A percentile compares a stretch with the other conserved stretches of the same genome.
phyloP scores from a whole-genome alignment of 1,140 invertebrate species.

The Venturia canescens region DNA sequence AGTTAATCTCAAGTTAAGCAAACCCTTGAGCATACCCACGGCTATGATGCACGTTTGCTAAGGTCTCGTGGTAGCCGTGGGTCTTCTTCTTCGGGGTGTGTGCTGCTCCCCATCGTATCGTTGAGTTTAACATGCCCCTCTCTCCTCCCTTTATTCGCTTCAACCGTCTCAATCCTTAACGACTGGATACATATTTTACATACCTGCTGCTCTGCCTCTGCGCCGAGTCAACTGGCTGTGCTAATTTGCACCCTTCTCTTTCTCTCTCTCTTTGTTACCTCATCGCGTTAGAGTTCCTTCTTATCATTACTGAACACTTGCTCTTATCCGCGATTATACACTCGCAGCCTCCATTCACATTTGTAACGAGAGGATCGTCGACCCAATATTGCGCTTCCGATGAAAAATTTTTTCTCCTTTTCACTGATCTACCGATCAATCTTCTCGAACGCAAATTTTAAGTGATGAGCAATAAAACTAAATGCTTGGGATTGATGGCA shows the following conservation, averaged over 20 bases:
- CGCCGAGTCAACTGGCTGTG: conserved; percentile 25
- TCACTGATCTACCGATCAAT: too few species aligned
- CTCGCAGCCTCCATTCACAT: background rate
- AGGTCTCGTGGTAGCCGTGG: conserved; percentile 43
- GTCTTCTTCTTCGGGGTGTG: conserved; percentile 37
- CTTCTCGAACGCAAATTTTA: too few species aligned
- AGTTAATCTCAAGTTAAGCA: conserved; percentile 74
- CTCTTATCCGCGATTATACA: conserved; percentile 3
- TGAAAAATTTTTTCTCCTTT: too few species aligned
- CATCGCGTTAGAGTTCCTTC: conserved; percentile 1
- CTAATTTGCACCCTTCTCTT: conserved; percentile 19
- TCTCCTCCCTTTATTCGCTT: background rate
- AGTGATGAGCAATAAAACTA: too few species aligned
- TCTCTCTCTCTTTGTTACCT: background rate
- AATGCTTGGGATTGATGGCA: too few species aligned
- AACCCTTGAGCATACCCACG: conserved; percentile 71
- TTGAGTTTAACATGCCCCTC: background rate
- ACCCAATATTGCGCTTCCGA: background rate
- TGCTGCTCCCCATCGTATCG: conserved; percentile 28
- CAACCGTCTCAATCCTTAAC: background rate
- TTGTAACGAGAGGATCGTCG: background rate
- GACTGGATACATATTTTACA: conserved; percentile 6
- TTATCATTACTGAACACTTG: conserved; percentile 27
- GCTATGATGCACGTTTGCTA: conserved; percentile 57
- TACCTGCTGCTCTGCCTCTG: conserved; percentile 9